phyloP scores from a whole-genome alignment of 2,113 vertebrate genomes.

The Sakesphorus luctuosus region DNA sequence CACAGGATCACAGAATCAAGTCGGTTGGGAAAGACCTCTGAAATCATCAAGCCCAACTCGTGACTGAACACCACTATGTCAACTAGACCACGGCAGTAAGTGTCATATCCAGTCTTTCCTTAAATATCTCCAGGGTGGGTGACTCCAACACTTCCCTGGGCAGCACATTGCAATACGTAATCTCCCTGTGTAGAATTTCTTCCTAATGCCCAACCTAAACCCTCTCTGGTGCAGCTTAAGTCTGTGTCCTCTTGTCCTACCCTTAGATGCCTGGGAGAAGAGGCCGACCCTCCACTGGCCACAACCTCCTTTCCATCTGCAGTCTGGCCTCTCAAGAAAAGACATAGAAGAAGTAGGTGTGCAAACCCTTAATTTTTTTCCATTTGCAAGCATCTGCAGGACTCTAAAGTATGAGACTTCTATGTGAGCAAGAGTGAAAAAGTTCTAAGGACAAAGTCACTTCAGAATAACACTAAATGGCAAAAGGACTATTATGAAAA shows the following conservation, averaged over 20 bases:
- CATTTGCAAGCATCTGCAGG: background rate
- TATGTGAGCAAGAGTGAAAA: background rate
- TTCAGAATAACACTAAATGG: background rate
- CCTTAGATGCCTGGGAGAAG: background rate
- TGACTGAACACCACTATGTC: background rate
- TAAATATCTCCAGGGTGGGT: too few species aligned
- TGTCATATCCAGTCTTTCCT: background rate
- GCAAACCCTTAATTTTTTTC: background rate
- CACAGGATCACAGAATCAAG: background rate
- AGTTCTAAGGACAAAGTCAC: background rate
- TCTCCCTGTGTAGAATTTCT: background rate
- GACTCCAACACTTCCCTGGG: background rate
- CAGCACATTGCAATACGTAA: background rate
- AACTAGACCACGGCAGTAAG: background rate
- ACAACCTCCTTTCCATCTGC: background rate
- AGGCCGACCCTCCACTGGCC: rapidly evolving
- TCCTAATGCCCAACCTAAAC: background rate
- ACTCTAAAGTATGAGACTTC: background rate
- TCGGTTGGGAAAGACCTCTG: background rate
- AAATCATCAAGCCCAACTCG: rapidly evolving
- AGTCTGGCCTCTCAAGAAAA: background rate
- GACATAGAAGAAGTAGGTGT: background rate
- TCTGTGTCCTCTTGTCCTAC: background rate
- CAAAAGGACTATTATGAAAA: background rate
- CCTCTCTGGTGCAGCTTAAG: background rate